These are phyloP conservation scores for Nomada fucata DNA, from an alignment of 2,888 invertebrate genomes.

Conservation along the genomic window DNA sequence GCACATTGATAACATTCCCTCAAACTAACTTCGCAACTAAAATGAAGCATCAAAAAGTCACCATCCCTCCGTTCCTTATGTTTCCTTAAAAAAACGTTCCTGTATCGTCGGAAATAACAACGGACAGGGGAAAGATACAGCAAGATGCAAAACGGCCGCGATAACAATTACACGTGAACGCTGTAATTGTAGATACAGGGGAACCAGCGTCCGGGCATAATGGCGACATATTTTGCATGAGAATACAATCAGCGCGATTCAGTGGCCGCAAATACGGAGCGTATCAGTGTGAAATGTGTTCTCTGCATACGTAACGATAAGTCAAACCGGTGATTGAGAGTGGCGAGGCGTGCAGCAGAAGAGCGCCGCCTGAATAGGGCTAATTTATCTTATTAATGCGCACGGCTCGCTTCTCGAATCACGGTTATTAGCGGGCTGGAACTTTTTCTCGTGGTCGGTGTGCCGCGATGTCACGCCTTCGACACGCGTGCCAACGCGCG, in stretches of 20 bases:
- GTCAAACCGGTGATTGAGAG: constrained; percentile 72
- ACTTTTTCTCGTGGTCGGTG: not conserved
- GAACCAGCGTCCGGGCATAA: constrained; percentile 59
- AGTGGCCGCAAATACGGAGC: constrained; percentile 70
- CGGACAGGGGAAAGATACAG: not conserved
- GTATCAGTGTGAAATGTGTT: constrained; percentile 72
- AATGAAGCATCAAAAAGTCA: too few relatives aligned
- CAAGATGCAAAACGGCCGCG: constrained; percentile 43
- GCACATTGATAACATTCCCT: too few relatives aligned
- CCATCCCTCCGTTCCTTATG: not conserved
- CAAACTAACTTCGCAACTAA: too few relatives aligned
- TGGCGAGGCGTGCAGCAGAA: constrained; percentile 56
- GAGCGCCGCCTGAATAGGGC: constrained; percentile 67
- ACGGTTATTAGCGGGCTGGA: constrained; percentile 53
- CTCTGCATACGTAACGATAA: constrained; percentile 68
- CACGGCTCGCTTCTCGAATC: constrained; percentile 47
- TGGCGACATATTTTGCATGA: constrained; percentile 78
- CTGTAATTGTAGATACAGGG: constrained; percentile 60
- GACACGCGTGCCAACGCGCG: not conserved
- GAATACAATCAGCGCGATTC: constrained; percentile 81
- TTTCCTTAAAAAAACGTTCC: not conserved
- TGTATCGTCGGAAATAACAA: not conserved
- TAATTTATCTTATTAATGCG: constrained; percentile 66
- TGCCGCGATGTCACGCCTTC: constrained; percentile 5
- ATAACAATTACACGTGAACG: constrained; percentile 65